phyloP scores from a whole-genome alignment of 2,888 invertebrate species.

The Cremastinae sp. region DNA sequence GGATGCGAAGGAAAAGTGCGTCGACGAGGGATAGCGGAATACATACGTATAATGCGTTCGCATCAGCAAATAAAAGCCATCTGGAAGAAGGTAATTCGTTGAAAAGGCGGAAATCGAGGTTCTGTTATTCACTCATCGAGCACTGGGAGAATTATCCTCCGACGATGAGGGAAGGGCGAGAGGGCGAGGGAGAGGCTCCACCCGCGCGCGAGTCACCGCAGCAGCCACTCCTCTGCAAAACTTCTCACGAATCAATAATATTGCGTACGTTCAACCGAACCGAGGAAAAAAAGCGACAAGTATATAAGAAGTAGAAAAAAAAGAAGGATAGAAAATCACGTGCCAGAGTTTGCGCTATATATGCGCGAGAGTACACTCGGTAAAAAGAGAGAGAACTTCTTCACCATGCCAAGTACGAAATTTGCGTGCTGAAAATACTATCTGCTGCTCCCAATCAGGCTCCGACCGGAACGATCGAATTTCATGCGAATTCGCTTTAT shows the following conservation, averaged over 20 bases:
- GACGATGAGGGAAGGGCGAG: conserved; percentile 1
- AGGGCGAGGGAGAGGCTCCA: conserved; percentile 15
- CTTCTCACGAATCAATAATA: conserved; percentile 56
- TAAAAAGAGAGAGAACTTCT: too few species aligned
- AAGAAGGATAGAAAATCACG: conserved; percentile 30
- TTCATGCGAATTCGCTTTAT: conserved; percentile 8
- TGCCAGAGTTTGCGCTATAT: conserved; percentile 1
- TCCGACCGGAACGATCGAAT: not conserved
- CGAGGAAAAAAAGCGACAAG: conserved; percentile 32
- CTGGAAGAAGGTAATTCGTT: too few species aligned
- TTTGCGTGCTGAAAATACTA: conserved; percentile 15
- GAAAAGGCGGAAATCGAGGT: not conserved
- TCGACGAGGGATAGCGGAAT: too few species aligned
- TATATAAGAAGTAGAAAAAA: too few species aligned
- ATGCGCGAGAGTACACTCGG: too few species aligned
- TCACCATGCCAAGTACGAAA: too few species aligned
- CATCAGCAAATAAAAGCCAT: too few species aligned
- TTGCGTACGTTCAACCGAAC: conserved; percentile 55
- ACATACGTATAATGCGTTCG: too few species aligned
- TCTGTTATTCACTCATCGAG: not conserved
- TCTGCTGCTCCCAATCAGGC: conserved; percentile 16
- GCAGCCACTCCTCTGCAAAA: conserved; percentile 59
- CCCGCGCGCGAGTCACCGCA: conserved; percentile 34
- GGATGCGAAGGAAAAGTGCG: too few species aligned
- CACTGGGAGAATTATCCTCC: not conserved